Conservation (phyloP, 2,113 vertebrate species). For the Rattus rattus region DNA sequence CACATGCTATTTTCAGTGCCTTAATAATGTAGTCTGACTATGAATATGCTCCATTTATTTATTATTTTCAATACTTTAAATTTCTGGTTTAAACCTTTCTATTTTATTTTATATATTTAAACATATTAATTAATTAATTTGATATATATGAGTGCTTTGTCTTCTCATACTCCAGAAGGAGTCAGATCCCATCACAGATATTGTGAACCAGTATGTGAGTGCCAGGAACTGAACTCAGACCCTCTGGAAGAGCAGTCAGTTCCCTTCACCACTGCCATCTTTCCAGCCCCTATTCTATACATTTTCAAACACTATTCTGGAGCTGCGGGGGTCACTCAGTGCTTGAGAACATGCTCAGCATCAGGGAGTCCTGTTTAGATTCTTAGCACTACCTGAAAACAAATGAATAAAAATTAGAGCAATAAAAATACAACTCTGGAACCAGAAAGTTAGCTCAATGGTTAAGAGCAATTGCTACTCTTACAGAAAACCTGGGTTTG, state of each 20-base stretch:
- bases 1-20: neutral
- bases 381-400: neutral
- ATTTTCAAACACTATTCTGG: neutral
- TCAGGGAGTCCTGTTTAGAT: neutral
- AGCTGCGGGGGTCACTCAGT: neutral
- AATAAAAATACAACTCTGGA: neutral
- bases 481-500: neutral
- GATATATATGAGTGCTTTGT: too few relatives aligned
- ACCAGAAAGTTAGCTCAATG: neutral
- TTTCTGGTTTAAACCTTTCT: neutral
- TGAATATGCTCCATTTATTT: neutral
- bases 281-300: neutral
- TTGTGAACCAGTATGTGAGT: too few relatives aligned
- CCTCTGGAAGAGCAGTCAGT: too few relatives aligned
- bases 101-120: neutral
- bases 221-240: too few relatives aligned
- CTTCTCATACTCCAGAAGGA: too few relatives aligned
- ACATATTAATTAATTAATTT: too few relatives aligned
- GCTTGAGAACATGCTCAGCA: neutral
- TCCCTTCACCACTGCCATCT: too few relatives aligned
- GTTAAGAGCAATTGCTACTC: neutral
- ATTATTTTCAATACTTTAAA: neutral
- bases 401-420: neutral
- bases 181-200: too few relatives aligned
- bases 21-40: neutral